Conservation (phyloP, 1,140 invertebrate genomes). For the Caenorhabditis tropicalis region DNA sequence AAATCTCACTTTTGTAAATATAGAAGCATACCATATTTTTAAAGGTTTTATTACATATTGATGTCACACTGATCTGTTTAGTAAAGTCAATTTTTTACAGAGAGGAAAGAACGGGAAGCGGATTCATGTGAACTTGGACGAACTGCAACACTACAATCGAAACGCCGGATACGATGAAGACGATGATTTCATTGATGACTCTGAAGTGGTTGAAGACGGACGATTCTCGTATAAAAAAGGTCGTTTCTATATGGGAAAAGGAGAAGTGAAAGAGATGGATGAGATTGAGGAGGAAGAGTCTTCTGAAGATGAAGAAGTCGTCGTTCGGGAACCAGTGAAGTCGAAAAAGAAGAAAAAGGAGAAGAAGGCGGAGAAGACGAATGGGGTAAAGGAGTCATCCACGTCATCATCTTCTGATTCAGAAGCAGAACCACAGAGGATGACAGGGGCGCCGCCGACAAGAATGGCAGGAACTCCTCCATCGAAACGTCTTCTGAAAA, state of each 20-base stretch:
- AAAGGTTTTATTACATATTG: too few relatives aligned
- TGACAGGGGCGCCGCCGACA: neutral
- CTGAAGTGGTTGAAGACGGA: neutral
- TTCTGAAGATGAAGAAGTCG: neutral
- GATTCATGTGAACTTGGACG: neutral
- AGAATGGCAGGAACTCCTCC: neutral
- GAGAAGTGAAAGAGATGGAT: neutral
- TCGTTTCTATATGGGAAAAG: neutral
- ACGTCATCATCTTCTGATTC: neutral
- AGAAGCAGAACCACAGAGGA: neutral
- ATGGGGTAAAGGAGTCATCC: neutral
- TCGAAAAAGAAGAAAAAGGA: neutral
- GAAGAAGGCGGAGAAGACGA: neutral
- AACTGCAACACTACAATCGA: neutral
- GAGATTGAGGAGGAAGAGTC: neutral
- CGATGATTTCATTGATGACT: constrained; percentile 21
- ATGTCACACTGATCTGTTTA: too few relatives aligned
- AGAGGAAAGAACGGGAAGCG: neutral
- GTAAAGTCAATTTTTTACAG: neutral
- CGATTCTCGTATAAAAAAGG: neutral
- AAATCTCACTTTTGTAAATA: too few relatives aligned
- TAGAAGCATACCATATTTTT: too few relatives aligned
- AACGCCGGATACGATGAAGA: constrained; percentile 5
- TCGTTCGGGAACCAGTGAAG: neutral
- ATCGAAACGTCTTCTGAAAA: too few relatives aligned